phyloP scores from a whole-genome alignment of 1,140 invertebrate genomes.

The Drosophila lowei region DNA sequence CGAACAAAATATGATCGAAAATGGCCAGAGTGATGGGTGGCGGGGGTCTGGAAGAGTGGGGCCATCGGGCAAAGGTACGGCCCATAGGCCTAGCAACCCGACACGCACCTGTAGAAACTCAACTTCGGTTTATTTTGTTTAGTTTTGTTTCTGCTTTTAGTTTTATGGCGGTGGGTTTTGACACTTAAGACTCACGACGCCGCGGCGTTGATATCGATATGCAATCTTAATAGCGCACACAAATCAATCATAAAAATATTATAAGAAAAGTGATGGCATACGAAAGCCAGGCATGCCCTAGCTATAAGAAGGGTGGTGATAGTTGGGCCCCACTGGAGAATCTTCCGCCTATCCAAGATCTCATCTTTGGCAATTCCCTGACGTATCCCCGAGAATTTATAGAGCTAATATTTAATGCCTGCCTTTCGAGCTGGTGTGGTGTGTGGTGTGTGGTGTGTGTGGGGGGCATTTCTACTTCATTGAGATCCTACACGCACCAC shows the following conservation, averaged over 20 bases:
- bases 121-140: not conserved
- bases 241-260: conserved; percentile 66
- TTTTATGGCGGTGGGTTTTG: conserved; percentile 63
- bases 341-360: no score
- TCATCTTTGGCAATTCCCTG: conserved; percentile 32
- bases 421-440: not conserved
- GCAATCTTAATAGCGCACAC: conserved; percentile 72
- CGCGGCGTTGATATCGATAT: conserved; percentile 67
- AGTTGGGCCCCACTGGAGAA: no score
- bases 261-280: not conserved
- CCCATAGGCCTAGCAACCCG: conserved; percentile 49
- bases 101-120: conserved; percentile 33
- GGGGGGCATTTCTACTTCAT: conserved; percentile 49
- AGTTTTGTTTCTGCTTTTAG: conserved; percentile 6
- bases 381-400: conserved; percentile 33
- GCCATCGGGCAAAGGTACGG: no score
- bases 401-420: conserved; percentile 67
- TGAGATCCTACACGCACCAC: conserved; percentile 37
- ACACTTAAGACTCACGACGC: conserved; percentile 60
- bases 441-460: conserved; percentile 12
- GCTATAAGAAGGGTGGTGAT: no score
- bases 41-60: not conserved
- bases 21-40: conserved; percentile 7
- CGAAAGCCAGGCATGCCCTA: not conserved
- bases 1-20: conserved; percentile 23